Evolutionary conservation across 1,140 invertebrate genomes (phyloP).

Genomic region (Prorops nasuta): DNA sequence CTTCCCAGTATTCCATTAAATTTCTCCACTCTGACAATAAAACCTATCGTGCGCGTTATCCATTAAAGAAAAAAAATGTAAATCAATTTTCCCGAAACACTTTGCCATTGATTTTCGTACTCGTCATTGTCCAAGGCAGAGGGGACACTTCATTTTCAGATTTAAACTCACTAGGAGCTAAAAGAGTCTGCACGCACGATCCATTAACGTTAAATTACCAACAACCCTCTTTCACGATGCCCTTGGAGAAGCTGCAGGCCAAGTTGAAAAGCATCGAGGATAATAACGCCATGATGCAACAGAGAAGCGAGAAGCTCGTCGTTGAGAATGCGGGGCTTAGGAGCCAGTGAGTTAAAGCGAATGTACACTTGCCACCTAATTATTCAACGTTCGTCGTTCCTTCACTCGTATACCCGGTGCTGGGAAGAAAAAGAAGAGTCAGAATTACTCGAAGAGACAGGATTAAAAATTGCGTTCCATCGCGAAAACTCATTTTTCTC

Average conservation of each 20-base stretch:
- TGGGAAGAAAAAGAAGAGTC: background rate
- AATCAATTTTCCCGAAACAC: too few species aligned
- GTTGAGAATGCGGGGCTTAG: slow-evolving; percentile 27
- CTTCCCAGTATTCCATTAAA: too few species aligned
- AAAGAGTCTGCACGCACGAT: too few species aligned
- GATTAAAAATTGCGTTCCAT: background rate
- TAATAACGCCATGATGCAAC: slow-evolving; percentile 24
- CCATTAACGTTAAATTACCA: too few species aligned
- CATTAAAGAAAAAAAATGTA: too few species aligned
- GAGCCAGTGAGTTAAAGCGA: slow-evolving; percentile 27
- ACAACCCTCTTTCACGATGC: too few species aligned
- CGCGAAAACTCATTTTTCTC: background rate
- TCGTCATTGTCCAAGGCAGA: slow-evolving; percentile 13
- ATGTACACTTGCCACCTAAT: too few species aligned
- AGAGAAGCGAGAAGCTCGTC: slow-evolving; percentile 27
- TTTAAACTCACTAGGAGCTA: slow-evolving; percentile 3
- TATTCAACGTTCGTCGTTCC: too few species aligned
- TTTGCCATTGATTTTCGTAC: too few species aligned
- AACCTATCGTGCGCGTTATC: too few species aligned
- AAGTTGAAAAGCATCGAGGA: slow-evolving; percentile 33
- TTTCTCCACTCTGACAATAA: too few species aligned
- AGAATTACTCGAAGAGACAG: background rate
- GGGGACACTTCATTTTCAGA: slow-evolving; percentile 20
- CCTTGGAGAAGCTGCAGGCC: slow-evolving; percentile 16
- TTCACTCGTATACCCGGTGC: background rate